phyloP scores from a whole-genome alignment of 2,888 invertebrate genomes.

The Drymonia ruficornis region DNA sequence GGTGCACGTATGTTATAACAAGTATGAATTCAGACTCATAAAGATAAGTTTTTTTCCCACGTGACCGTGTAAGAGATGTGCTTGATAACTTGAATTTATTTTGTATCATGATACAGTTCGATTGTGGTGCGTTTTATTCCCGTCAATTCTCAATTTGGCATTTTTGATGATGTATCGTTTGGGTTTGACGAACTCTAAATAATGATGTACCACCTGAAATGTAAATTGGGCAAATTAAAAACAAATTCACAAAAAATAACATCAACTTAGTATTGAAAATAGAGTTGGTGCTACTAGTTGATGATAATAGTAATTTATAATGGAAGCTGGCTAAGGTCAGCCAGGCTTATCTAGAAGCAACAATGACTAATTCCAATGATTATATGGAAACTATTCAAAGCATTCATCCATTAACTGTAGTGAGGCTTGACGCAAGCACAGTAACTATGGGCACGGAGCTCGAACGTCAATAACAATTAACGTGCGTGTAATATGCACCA shows the following conservation, averaged over 20 bases:
- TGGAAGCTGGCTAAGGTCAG: slow-evolving; percentile 9
- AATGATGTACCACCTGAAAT: too few relatives aligned
- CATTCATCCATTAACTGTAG: slow-evolving; percentile 21
- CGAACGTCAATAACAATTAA: slow-evolving; percentile 24
- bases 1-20: slow-evolving; percentile 40
- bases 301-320: slow-evolving; percentile 24
- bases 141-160: slow-evolving; percentile 52
- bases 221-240: too few relatives aligned
- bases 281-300: neutral
- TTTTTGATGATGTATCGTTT: too few relatives aligned
- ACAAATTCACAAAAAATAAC: too few relatives aligned
- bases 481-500: slow-evolving; percentile 9
- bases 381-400: slow-evolving; percentile 26
- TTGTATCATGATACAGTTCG: slow-evolving; percentile 10
- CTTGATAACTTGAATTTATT: slow-evolving; percentile 55
- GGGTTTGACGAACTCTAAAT: too few relatives aligned
- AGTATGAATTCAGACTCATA: slow-evolving; percentile 46
- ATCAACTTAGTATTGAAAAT: too few relatives aligned
- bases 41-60: slow-evolving; percentile 58
- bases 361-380: slow-evolving; percentile 30
- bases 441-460: slow-evolving; percentile 17
- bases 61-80: slow-evolving; percentile 40
- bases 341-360: slow-evolving; percentile 21
- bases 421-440: slow-evolving; percentile 18
- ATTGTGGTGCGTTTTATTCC: slow-evolving; percentile 53